Base-by-base conservation (phyloP, 2,113 vertebrate genomes). In the Catagonus wagneri region DNA sequence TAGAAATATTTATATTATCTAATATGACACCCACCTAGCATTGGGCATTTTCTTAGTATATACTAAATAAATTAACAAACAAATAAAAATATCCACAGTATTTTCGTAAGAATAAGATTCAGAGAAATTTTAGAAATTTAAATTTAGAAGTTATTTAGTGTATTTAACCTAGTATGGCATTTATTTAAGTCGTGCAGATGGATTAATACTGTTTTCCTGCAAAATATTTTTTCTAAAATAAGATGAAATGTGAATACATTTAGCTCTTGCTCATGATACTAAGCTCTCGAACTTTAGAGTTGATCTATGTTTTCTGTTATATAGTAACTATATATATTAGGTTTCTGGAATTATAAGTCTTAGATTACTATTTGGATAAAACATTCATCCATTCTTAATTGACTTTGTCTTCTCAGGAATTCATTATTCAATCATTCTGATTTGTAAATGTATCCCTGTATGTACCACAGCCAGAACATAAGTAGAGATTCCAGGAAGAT, bases 221-320 rank as follows among this genome's bases (percentile, higher is more conserved):
- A 89, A 58, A 72, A 89, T 81, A 71, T 65, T 96, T 91, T 89
- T 15, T 34, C 76, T 80, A 65, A 75, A 84, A 76, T 69, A 95
- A 39, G 52, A 61, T 74, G 32, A 83, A 83, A 52, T 88, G 4
- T 84, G 50, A 93, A 63, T 68, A 32, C 1, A 74, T 61, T 83
- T 23, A 83, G n/a, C 13, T 81, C 93, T 92, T 90, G 15, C 8
- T 83, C 4, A 65, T 79, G 22, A 3, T 54, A 2, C 10, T 44
- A 90, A 66, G 14, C 3, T 39, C 32, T 52, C 29, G 20, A 69
- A 56, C 7, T 36, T 94, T 5, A 32, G 14, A 75, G 7, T 58
- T 36, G 8, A 11, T 78, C 44, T 72, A 61, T 0, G 44, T 6
- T 60, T 75, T 66, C 2, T 34, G 12, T 22, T n/a, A 34, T 76